A percentile compares a stretch with the other conserved stretches of the same genome.
Conservation (phyloP, 2,797 vertebrate genomes). For the Jordanella pulchra region DNA sequence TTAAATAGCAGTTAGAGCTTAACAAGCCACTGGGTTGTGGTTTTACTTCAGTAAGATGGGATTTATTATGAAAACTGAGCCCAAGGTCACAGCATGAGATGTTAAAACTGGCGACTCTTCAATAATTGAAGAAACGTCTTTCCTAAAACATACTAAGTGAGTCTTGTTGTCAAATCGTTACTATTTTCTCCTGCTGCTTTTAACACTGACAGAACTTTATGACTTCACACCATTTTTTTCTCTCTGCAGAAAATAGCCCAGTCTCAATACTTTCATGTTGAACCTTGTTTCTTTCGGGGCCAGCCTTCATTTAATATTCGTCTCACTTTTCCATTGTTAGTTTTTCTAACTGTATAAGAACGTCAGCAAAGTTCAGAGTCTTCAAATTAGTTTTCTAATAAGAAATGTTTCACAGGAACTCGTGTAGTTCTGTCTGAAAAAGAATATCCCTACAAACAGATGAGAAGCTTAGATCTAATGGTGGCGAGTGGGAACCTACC, state of each 20-base stretch:
- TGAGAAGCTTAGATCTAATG: slow-evolving; percentile 7
- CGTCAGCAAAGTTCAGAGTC: slow-evolving; percentile 12
- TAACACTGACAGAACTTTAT: neutral
- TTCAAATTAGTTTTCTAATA: slow-evolving; percentile 4
- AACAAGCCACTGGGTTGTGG: neutral
- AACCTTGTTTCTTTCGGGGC: neutral
- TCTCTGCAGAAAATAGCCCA: neutral
- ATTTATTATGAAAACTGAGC: rapidly evolving
- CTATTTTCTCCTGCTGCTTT: neutral
- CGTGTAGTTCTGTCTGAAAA: slow-evolving; percentile 27
- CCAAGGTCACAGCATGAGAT: neutral
- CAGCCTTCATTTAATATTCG: neutral
- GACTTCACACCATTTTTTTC: neutral
- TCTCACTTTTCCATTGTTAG: neutral
- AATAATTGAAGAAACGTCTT: neutral
- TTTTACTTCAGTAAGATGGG: neutral
- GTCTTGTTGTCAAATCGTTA: neutral
- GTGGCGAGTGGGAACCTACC: slow-evolving; percentile 73
- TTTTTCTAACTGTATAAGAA: neutral
- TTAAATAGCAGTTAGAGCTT: neutral
- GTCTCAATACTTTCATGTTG: neutral
- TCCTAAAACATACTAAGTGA: neutral
- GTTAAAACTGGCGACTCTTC: neutral
- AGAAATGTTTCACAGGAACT: slow-evolving; percentile 19
- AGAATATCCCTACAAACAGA: slow-evolving; percentile 10